A percentile compares a stretch with the other conserved stretches of the same genome.
These are phyloP conservation scores for Encarsia formosa DNA, from an alignment of 2,888 invertebrate genomes.

Conservation along the genomic window DNA sequence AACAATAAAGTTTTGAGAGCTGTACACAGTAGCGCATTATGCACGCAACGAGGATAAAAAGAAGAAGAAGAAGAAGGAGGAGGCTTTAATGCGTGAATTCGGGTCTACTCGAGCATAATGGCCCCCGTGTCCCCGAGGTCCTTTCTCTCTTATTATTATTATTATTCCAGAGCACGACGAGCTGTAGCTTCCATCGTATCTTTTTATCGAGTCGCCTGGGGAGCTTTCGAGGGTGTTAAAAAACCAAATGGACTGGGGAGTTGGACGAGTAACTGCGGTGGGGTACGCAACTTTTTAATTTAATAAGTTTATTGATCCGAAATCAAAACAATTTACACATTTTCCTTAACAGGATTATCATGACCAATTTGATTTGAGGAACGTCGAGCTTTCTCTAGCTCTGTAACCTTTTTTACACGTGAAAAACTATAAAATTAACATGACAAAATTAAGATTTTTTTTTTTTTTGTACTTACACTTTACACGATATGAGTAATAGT, in stretches of 20 bases:
- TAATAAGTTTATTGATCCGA: slow-evolving; percentile 16
- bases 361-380: too few relatives aligned
- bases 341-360: too few relatives aligned
- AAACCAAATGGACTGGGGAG: neutral
- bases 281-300: slow-evolving; percentile 1
- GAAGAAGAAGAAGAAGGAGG: too few relatives aligned
- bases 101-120: slow-evolving; percentile 17
- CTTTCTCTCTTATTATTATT: slow-evolving; percentile 12
- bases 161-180: slow-evolving; percentile 21
- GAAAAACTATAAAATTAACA: too few relatives aligned
- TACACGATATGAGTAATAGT: too few relatives aligned
- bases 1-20: too few relatives aligned
- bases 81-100: slow-evolving; percentile 18
- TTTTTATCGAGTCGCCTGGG: slow-evolving; percentile 21
- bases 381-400: too few relatives aligned
- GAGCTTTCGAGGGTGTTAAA: slow-evolving; percentile 19
- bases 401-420: too few relatives aligned
- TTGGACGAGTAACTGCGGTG: too few relatives aligned
- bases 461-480: neutral
- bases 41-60: too few relatives aligned
- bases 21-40: too few relatives aligned
- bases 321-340: slow-evolving; percentile 19
- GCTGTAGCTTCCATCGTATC: slow-evolving; percentile 9
- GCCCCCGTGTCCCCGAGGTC: slow-evolving; percentile 12
- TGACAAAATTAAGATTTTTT: neutral